These are phyloP conservation scores for Anthopleura sola DNA, from an alignment of 64 coral and sea anemone genomes.

Conservation along the genomic window DNA sequence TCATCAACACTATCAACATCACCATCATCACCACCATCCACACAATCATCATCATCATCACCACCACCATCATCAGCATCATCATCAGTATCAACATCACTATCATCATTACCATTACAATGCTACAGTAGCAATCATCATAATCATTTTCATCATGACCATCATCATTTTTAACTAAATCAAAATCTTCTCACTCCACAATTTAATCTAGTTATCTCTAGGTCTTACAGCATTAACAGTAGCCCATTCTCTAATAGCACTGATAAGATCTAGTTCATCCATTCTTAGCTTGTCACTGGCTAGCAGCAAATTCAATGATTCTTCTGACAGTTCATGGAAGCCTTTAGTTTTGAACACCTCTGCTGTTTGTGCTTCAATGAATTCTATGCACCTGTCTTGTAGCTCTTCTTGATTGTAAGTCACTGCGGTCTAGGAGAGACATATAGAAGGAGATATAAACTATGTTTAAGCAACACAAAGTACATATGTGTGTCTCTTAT, in stretches of 20 bases:
- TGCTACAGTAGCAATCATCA: background rate
- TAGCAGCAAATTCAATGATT: slow-evolving; percentile 56
- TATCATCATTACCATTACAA: too few relatives aligned
- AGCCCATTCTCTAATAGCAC: slow-evolving; percentile 91
- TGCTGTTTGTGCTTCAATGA: slow-evolving; percentile 78
- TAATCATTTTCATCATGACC: background rate
- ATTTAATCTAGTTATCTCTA: background rate
- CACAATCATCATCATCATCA: too few relatives aligned
- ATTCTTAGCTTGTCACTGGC: slow-evolving; percentile 88
- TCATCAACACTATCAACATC: too few relatives aligned
- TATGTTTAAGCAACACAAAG: too few relatives aligned
- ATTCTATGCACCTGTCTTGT: slow-evolving; percentile 72
- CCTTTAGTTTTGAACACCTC: slow-evolving; percentile 94
- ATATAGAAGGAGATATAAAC: background rate
- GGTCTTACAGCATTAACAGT: slow-evolving; percentile 91
- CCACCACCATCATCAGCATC: too few relatives aligned
- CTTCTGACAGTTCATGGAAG: slow-evolving; percentile 93
- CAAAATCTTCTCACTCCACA: too few relatives aligned
- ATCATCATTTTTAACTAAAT: background rate
- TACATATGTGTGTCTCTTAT: too few relatives aligned
- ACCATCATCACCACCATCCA: too few relatives aligned
- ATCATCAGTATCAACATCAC: too few relatives aligned
- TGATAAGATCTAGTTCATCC: slow-evolving; percentile 83
- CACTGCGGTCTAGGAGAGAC: slow-evolving; percentile 68
- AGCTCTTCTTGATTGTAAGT: slow-evolving; percentile 82